These are phyloP conservation scores for Sardinella longiceps DNA, from an alignment of 2,797 vertebrate species.

Conservation along the genomic window DNA sequence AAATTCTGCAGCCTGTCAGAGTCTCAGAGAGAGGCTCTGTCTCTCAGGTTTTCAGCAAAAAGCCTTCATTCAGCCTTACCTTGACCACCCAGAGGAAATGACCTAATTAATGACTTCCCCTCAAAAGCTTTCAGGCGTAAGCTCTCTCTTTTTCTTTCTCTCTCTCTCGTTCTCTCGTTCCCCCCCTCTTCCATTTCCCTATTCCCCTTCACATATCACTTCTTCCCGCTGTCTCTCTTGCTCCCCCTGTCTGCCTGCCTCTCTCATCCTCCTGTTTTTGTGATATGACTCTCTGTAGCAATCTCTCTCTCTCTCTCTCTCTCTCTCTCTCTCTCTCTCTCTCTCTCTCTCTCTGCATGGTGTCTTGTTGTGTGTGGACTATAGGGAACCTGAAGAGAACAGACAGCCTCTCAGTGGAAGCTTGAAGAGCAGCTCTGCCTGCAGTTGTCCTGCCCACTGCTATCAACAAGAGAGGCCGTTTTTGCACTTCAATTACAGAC, in stretches of 20 bases:
- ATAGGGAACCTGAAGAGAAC: conserved; percentile 35
- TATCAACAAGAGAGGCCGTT: conserved; percentile 31
- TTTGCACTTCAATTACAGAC: conserved; percentile 61
- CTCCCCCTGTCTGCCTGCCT: conserved; percentile 12
- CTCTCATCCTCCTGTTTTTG: background rate
- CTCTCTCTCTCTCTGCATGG: background rate
- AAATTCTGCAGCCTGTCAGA: background rate
- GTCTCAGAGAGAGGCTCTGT: conserved; percentile 18
- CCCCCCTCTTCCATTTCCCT: background rate
- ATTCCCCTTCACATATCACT: background rate
- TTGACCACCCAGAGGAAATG: conserved; percentile 43
- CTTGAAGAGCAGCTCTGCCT: conserved; percentile 21
- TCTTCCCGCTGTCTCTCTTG: background rate
- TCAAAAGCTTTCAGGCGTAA: conserved; percentile 24
- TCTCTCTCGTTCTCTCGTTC: background rate
- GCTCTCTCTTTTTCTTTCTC: background rate
- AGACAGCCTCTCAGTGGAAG: conserved; percentile 31
- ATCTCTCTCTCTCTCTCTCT: background rate
- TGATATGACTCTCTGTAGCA: background rate
- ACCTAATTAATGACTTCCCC: conserved; percentile 47
- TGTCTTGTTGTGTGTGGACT: conserved; percentile 35
- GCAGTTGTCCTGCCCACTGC: conserved; percentile 25
- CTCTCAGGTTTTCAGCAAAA: conserved; percentile 25
- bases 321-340: background rate
- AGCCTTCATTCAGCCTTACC: conserved; percentile 43